phyloP scores from a whole-genome alignment of 2,113 vertebrate species.

The Amazona guildingii region DNA sequence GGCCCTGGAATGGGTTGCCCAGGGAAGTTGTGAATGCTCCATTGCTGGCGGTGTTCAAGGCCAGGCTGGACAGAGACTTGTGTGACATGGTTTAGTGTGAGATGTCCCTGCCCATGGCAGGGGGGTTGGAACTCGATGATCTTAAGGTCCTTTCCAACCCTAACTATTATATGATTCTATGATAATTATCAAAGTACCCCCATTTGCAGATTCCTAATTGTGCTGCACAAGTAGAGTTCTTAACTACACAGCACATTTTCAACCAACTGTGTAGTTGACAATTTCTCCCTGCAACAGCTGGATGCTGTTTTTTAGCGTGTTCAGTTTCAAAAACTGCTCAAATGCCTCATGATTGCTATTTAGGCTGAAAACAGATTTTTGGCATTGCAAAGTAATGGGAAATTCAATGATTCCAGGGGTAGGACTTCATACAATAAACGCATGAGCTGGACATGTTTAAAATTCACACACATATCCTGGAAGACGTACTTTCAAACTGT shows the following conservation, averaged over 20 bases:
- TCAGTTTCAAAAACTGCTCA: constrained; percentile 27
- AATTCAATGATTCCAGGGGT: background rate
- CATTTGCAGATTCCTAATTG: background rate
- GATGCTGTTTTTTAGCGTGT: constrained; percentile 51
- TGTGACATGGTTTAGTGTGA: no score
- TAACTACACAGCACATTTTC: background rate
- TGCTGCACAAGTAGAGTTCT: background rate
- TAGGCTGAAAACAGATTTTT: constrained; percentile 33
- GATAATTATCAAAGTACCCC: background rate
- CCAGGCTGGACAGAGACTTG: no score
- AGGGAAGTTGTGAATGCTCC: no score
- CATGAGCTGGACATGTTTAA: background rate
- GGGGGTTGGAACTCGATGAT: no score
- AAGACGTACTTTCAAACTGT: background rate
- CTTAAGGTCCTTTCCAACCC: no score
- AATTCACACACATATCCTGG: background rate
- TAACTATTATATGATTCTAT: no score
- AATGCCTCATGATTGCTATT: constrained; percentile 40
- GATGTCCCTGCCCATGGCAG: no score
- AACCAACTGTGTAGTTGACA: constrained; percentile 66
- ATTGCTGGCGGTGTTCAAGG: no score
- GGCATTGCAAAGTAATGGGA: constrained; percentile 19
- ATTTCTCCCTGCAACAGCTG: constrained; percentile 45
- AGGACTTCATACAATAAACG: background rate
- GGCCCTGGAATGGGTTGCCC: no score